Conservation (phyloP, 2,113 vertebrate species). For the Indri indri region DNA sequence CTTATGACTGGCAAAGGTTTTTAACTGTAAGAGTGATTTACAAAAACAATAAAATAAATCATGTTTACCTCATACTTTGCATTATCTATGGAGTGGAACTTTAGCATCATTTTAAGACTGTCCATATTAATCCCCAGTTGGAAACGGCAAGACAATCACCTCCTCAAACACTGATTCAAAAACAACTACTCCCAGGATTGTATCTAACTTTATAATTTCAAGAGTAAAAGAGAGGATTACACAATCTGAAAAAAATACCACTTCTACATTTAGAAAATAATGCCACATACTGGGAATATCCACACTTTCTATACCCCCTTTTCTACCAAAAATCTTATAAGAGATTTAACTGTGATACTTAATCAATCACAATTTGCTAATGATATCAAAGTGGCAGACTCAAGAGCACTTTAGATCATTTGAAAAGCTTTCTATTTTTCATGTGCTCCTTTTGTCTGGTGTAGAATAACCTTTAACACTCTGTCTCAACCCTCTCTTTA, state of each 20-base stretch:
- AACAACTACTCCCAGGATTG: neutral
- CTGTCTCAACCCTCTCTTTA: constrained; percentile 69
- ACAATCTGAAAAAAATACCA: constrained; percentile 57
- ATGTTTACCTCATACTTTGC: neutral
- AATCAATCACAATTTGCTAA: constrained; percentile 82
- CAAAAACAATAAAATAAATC: neutral
- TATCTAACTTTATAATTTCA: constrained; percentile 61
- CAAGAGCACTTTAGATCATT: constrained; percentile 79
- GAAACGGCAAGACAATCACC: neutral
- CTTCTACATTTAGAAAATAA: constrained; percentile 70
- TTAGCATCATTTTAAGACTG: neutral
- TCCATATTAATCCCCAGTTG: neutral
- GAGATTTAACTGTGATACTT: constrained; percentile 78
- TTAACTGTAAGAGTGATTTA: neutral
- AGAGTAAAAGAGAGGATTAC: constrained; percentile 52
- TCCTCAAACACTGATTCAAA: neutral
- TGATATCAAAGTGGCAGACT: constrained; percentile 79
- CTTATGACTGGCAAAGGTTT: neutral
- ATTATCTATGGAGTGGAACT: neutral
- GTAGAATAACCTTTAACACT: constrained; percentile 74
- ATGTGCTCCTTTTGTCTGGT: constrained; percentile 73
- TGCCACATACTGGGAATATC: constrained; percentile 74
- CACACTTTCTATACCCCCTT: constrained; percentile 48
- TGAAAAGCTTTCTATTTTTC: constrained; percentile 79
- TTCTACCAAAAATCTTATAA: constrained; percentile 67